Conservation (phyloP, 2,888 invertebrate species). For the Yponomeuta sedellus region DNA sequence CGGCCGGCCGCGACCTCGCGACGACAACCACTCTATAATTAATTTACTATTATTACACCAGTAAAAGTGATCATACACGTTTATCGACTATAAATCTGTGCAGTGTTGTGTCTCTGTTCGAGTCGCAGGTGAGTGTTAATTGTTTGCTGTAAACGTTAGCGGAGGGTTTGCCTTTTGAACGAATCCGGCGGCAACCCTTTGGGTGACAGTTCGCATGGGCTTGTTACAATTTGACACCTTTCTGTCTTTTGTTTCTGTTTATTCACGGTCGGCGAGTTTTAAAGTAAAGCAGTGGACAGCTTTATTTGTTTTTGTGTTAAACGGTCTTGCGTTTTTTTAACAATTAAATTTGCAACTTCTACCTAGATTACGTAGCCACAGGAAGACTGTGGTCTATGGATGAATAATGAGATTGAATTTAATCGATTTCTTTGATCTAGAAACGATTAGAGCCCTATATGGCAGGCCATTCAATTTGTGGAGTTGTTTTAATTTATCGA, state of each 20-base stretch:
- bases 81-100: constrained; percentile 73
- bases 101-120: constrained; percentile 59
- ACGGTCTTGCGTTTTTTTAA: not conserved
- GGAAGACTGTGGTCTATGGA: no score
- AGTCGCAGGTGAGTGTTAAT: constrained; percentile 75
- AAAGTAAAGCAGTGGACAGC: not conserved
- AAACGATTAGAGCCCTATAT: no score
- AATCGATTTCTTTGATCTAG: no score
- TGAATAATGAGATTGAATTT: no score
- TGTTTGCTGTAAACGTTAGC: constrained; percentile 52
- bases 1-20: constrained; percentile 51
- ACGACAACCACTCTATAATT: constrained; percentile 61
- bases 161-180: constrained; percentile 57
- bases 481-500: no score
- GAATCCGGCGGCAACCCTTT: constrained; percentile 51
- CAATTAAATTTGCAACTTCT: no score
- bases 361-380: no score
- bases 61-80: constrained; percentile 73
- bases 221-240: constrained; percentile 42
- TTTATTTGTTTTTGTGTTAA: not conserved
- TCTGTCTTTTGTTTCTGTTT: constrained; percentile 10
- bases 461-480: no score
- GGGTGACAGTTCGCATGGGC: constrained; percentile 42
- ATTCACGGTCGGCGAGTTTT: constrained; percentile 5
- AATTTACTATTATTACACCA: constrained; percentile 70